Evolutionary conservation across 1,140 invertebrate species (phyloP).

Genomic region (Drosophila setifemur): DNA sequence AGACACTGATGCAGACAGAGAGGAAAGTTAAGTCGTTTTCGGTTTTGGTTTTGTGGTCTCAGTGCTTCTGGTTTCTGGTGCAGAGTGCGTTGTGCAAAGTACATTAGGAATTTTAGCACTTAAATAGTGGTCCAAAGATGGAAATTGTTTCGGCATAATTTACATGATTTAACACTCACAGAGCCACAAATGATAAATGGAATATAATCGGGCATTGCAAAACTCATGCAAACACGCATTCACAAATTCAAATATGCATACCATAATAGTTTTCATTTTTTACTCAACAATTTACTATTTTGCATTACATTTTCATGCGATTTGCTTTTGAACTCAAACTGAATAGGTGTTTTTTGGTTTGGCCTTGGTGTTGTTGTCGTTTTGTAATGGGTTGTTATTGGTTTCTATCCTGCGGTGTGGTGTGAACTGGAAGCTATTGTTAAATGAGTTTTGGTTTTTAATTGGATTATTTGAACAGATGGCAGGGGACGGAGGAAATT

Average conservation of each 20-base stretch:
- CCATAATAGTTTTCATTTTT: slow-evolving; percentile 4
- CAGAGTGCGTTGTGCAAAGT: too few species aligned
- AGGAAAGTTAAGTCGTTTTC: slow-evolving; percentile 38
- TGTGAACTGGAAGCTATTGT: slow-evolving; percentile 31
- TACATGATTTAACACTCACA: slow-evolving; percentile 56
- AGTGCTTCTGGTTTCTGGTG: slow-evolving; percentile 34
- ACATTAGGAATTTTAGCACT: slow-evolving; percentile 40
- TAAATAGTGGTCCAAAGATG: slow-evolving; percentile 35
- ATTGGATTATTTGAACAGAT: slow-evolving; percentile 33
- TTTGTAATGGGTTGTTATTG: slow-evolving; percentile 5
- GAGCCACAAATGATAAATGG: slow-evolving; percentile 49
- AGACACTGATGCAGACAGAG: slow-evolving; percentile 38
- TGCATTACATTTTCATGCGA: slow-evolving; percentile 31
- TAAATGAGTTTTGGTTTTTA: slow-evolving; percentile 3
- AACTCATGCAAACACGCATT: slow-evolving; percentile 21
- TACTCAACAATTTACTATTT: background rate
- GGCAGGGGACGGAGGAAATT: background rate
- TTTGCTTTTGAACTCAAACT: slow-evolving; percentile 16
- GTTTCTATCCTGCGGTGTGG: slow-evolving; percentile 48
- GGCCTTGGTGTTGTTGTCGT: slow-evolving; percentile 15
- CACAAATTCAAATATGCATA: slow-evolving; percentile 16
- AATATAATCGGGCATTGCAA: slow-evolving; percentile 29
- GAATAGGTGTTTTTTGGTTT: slow-evolving; percentile 22
- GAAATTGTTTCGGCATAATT: slow-evolving; percentile 49
- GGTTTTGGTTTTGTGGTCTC: slow-evolving; percentile 56